Evolutionary conservation across 2,797 vertebrate genomes (phyloP).

Genomic region (Loris lydekkerianus): DNA sequence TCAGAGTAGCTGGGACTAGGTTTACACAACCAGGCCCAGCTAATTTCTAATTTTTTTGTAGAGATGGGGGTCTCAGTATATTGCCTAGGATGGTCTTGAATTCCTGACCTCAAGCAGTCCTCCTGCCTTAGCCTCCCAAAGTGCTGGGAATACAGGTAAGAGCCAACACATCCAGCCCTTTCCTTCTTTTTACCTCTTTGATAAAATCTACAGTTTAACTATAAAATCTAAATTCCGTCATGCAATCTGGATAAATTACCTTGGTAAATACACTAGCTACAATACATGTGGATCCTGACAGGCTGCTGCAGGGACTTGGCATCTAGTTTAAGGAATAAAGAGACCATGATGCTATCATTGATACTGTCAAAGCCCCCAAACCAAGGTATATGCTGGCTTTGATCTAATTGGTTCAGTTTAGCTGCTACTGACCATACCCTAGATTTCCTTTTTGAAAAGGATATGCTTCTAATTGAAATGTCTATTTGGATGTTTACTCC

Average conservation of each 20-base stretch:
- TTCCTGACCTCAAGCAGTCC: neutral
- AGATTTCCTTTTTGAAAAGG: conserved; percentile 40
- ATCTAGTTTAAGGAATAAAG: conserved; percentile 86
- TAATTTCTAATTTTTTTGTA: neutral
- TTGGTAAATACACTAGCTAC: conserved; percentile 92
- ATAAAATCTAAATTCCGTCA: neutral
- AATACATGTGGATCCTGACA: conserved; percentile 87
- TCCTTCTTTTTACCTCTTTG: neutral
- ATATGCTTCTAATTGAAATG: conserved; percentile 26
- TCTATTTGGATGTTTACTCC: conserved; percentile 29
- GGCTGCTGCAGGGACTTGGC: conserved; percentile 89
- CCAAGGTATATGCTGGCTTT: neutral
- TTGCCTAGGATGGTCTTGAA: neutral
- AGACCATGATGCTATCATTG: neutral
- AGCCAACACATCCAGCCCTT: neutral
- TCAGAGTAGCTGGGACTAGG: neutral
- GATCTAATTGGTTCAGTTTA: neutral
- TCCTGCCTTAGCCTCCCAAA: neutral
- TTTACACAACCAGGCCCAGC: neutral
- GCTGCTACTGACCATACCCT: neutral
- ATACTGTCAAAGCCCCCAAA: neutral
- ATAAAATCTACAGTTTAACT: neutral
- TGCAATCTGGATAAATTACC: conserved; percentile 86
- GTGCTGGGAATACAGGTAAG: neutral
- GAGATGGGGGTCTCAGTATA: neutral